A percentile compares a stretch with the other conserved stretches of the same genome.
Conservation (phyloP, 2,888 invertebrate genomes). For the Glomeris marginata region DNA sequence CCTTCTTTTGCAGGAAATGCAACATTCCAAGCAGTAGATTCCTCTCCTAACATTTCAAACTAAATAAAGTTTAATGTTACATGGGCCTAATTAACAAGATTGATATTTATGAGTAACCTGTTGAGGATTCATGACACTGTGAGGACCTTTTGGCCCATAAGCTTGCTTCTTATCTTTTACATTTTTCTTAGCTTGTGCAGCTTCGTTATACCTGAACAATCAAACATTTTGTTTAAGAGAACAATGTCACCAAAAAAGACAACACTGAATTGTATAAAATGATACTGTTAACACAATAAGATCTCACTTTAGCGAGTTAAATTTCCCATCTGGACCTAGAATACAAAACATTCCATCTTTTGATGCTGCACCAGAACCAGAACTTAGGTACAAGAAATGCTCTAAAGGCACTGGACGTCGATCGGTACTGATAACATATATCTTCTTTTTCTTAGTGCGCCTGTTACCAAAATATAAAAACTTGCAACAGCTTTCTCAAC, state of each 20-base stretch:
- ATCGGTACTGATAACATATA: conserved; percentile 80
- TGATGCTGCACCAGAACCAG: conserved; percentile 38
- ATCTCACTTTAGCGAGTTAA: background rate
- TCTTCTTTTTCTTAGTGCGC: conserved; percentile 50
- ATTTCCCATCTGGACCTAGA: conserved; percentile 42
- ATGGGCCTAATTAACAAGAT: background rate
- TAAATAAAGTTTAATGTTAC: background rate
- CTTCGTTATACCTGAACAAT: conserved; percentile 11
- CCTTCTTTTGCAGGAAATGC: conserved; percentile 59
- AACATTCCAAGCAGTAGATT: conserved; percentile 68
- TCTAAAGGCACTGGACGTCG: conserved; percentile 91
- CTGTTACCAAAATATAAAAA: conserved; percentile 19
- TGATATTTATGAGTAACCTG: background rate
- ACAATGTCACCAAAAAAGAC: background rate
- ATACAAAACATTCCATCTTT: conserved; percentile 59
- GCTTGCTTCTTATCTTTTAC: background rate
- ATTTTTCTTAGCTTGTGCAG: conserved; percentile 7
- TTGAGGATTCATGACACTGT: background rate
- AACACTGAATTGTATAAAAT: too few species aligned
- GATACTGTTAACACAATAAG: too few species aligned
- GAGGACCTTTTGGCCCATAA: background rate
- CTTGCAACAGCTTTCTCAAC: background rate
- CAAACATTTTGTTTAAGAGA: background rate
- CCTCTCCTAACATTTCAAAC: conserved; percentile 42
- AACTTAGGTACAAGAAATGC: conserved; percentile 78